phyloP scores from a whole-genome alignment of 2,888 invertebrate genomes.

The Dastarcus helophoroides region DNA sequence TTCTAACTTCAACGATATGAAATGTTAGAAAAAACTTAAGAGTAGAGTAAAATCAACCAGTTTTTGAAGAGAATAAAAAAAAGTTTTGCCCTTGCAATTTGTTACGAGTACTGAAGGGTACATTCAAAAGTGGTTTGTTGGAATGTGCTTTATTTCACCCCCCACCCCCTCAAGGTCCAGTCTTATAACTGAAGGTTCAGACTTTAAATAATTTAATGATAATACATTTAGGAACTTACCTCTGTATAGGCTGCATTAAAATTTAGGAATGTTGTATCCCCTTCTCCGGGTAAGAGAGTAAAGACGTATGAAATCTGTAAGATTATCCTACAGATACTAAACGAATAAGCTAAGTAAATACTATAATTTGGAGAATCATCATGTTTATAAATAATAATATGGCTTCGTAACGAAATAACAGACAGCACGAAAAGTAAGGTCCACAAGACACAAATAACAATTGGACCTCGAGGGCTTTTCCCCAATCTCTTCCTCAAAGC shows the following conservation, averaged over 20 bases:
- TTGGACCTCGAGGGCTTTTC: conserved; percentile 63
- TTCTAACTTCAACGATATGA: no score
- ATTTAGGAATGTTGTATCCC: conserved; percentile 38
- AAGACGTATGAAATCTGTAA: conserved; percentile 58
- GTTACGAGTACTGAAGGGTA: no score
- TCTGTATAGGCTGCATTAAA: conserved; percentile 19
- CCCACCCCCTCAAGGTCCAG: no score
- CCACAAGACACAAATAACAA: conserved; percentile 57
- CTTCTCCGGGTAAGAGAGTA: conserved; percentile 56
- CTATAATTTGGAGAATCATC: conserved; percentile 24
- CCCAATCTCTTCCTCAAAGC: conserved; percentile 53
- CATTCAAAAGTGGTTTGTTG: no score
- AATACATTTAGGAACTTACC: conserved; percentile 19
- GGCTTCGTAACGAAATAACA: conserved; percentile 57
- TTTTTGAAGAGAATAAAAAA: no score
- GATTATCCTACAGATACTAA: conserved; percentile 48
- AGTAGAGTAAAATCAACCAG: no score
- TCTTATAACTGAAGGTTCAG: no score
- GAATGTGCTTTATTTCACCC: no score
- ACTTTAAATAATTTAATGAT: no score
- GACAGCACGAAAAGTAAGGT: conserved; percentile 53
- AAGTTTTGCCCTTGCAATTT: no score
- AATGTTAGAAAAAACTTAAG: no score
- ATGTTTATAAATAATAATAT: conserved; percentile 39
- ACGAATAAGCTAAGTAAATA: conserved; percentile 41